Conservation (phyloP, 1,140 invertebrate species). For the Chionoecetes opilio region DNA sequence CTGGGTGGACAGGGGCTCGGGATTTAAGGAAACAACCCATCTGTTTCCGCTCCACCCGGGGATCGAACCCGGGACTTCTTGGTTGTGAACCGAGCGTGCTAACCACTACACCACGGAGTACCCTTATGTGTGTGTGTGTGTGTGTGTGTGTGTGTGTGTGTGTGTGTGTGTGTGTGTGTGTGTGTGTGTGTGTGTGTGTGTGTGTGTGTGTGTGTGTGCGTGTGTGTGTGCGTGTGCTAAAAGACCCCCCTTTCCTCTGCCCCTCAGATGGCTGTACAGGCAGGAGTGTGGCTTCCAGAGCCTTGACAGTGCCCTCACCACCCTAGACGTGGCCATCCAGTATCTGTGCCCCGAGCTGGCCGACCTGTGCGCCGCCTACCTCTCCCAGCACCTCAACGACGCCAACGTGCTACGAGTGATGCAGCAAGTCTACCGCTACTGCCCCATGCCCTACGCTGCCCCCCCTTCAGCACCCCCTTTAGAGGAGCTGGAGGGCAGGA, state of each 20-base stretch:
- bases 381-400: slow-evolving; percentile 85
- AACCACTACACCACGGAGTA: too few species aligned
- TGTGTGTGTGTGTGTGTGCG: not conserved
- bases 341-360: slow-evolving; percentile 88
- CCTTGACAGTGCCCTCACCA: slow-evolving; percentile 87
- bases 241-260: slow-evolving; percentile 45
- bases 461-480: slow-evolving; percentile 81
- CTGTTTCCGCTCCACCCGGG: too few species aligned
- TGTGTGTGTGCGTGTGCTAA: too few species aligned
- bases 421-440: slow-evolving; percentile 84
- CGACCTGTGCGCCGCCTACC: slow-evolving; percentile 86
- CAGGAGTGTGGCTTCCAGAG: slow-evolving; percentile 87
- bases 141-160: not conserved
- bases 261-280: slow-evolving; percentile 87
- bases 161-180: slow-evolving; percentile 6
- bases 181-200: slow-evolving; percentile 4
- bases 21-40: too few species aligned
- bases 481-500: slow-evolving; percentile 50
- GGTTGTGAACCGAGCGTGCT: too few species aligned
- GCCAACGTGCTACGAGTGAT: slow-evolving; percentile 85
- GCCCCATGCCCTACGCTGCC: slow-evolving; percentile 48
- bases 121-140: too few species aligned
- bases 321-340: slow-evolving; percentile 88
- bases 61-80: too few species aligned
- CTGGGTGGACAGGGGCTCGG: too few species aligned